Conservation (phyloP, 1,140 invertebrate species). For the Papilio aristodemus region DNA sequence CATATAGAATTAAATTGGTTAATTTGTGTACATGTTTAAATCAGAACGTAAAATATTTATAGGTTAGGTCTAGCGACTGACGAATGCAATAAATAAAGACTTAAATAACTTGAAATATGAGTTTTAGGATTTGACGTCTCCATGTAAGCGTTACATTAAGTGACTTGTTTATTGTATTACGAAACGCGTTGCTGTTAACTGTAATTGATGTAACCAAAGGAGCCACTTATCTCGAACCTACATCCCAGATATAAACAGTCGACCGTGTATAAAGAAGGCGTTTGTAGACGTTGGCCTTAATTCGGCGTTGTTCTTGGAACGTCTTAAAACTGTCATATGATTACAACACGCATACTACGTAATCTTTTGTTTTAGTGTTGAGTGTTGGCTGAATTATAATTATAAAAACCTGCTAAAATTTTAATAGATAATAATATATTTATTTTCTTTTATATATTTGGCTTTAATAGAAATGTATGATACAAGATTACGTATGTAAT, state of each 20-base stretch:
- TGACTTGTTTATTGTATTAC: not conserved
- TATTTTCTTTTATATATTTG: not conserved
- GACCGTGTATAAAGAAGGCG: not conserved
- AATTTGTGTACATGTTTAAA: no score
- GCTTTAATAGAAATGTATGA: not conserved
- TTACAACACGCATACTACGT: not conserved
- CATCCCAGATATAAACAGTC: constrained; percentile 4
- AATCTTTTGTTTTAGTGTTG: not conserved
- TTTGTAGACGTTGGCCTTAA: constrained; percentile 6
- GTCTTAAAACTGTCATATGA: constrained; percentile 1
- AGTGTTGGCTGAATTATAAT: not conserved
- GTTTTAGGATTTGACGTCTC: no score
- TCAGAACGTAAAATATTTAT: no score
- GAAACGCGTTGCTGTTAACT: not conserved
- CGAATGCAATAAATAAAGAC: no score
- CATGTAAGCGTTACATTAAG: no score
- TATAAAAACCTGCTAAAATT: not conserved
- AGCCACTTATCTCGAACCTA: constrained; percentile 1
- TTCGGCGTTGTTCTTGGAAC: not conserved
- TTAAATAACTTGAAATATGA: no score
- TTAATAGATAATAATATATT: no score
- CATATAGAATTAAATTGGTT: no score
- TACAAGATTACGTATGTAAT: not conserved
- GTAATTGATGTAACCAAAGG: not conserved
- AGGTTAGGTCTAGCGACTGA: no score